These are phyloP conservation scores for Dromas ardeola DNA, from an alignment of 2,113 vertebrate species.

Conservation along the genomic window DNA sequence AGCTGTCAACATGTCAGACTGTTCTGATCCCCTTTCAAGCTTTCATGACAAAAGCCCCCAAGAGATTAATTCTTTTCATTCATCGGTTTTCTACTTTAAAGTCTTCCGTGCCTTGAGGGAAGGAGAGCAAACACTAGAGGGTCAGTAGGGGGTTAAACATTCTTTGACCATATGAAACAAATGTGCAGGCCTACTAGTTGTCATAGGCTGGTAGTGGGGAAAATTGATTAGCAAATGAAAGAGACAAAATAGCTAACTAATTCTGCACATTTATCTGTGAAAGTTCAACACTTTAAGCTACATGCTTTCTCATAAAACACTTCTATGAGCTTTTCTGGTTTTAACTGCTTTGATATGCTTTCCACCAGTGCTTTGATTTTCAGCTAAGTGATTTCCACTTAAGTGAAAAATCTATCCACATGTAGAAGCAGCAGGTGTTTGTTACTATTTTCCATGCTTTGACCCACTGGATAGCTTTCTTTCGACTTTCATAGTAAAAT, in stretches of 20 bases:
- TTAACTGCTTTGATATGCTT: not conserved
- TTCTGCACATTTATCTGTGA: conserved; percentile 53
- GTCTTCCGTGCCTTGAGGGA: conserved; percentile 47
- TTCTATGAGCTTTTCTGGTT: not conserved
- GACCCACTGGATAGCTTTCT: conserved; percentile 8
- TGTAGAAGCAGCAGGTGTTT: conserved; percentile 48
- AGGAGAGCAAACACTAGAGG: conserved; percentile 34
- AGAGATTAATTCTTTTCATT: conserved; percentile 63
- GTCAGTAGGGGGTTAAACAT: conserved; percentile 67
- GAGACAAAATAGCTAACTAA: conserved; percentile 45
- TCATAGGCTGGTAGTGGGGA: conserved; percentile 37
- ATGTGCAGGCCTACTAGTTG: conserved; percentile 33
- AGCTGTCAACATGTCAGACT: conserved; percentile 50
- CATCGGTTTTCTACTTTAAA: conserved; percentile 61
- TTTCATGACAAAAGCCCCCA: conserved; percentile 48
- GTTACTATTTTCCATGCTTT: conserved; percentile 11
- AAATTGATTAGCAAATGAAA: conserved; percentile 68
- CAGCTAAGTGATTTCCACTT: conserved; percentile 35
- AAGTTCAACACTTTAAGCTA: conserved; percentile 38
- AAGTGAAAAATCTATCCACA: conserved; percentile 24
- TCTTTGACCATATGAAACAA: conserved; percentile 59
- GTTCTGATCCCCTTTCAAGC: conserved; percentile 53
- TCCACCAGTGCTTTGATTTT: conserved; percentile 38
- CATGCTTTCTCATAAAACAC: conserved; percentile 42
- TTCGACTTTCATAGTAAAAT: not conserved